Percentiles rank a stretch among this genome's conserved stretches.
These are phyloP conservation scores for Gymnoscelis rufifasciata DNA, from an alignment of 2,888 invertebrate species.

Conservation along the genomic window DNA sequence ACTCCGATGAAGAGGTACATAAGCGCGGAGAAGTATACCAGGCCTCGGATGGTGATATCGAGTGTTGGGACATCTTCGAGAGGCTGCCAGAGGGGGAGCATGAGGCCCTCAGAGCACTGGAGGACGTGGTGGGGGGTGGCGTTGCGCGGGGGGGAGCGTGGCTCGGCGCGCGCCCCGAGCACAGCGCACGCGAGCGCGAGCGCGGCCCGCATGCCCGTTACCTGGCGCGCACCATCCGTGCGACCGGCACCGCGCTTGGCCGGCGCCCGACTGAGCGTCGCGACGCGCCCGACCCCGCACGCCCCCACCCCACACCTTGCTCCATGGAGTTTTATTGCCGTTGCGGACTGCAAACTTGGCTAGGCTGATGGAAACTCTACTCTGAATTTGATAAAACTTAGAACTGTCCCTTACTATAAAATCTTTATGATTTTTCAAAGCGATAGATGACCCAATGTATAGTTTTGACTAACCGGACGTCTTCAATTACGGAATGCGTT, in stretches of 20 bases:
- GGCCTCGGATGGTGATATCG: constrained; percentile 90
- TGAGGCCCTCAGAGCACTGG: constrained; percentile 89
- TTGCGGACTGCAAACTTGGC: constrained; percentile 52
- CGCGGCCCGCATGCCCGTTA: constrained; percentile 75
- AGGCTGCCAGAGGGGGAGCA: constrained; percentile 95
- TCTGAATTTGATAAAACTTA: no score
- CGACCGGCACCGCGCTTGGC: constrained; percentile 72
- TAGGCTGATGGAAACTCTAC: neutral
- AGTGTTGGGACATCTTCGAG: constrained; percentile 84
- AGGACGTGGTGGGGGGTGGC: constrained; percentile 59
- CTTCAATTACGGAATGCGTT: no score
- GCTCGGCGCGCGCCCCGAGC: constrained; percentile 65
- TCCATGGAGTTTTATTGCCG: constrained; percentile 62
- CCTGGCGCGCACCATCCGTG: constrained; percentile 54
- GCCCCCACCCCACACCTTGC: constrained; percentile 17
- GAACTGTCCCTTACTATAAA: no score
- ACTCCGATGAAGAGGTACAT: constrained; percentile 98
- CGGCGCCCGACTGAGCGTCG: constrained; percentile 74
- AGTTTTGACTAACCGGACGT: no score
- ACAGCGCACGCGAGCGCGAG: constrained; percentile 64
- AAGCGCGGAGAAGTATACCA: constrained; percentile 93
- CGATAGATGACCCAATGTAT: neutral
- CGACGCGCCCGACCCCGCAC: constrained; percentile 42
- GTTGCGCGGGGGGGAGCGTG: constrained; percentile 59
- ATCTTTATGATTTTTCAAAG: no score